Evolutionary conservation across 1,140 invertebrate genomes (phyloP), one percentile per base, ranked within the genome.

Genomic region (Micrasema longulum): DNA sequence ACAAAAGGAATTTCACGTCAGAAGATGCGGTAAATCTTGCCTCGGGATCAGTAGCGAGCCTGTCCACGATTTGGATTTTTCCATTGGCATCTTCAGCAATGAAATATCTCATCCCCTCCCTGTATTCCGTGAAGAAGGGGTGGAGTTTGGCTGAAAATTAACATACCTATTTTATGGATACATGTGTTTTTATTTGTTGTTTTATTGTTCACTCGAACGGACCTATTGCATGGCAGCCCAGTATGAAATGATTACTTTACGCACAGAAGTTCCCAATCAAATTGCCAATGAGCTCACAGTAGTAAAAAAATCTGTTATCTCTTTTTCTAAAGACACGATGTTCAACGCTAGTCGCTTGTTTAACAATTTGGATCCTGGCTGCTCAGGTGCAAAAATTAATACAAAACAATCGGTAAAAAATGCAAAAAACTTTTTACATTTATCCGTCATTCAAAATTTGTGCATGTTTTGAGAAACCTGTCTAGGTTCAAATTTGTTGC

Each of bases 81-180:
- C 69, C 72, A 65, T 73, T 14, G 43, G 55, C 50, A 18, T 67
- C 72, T 3, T 53, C 26, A 2, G 48, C 63, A 4, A 68, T 50
- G 45, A 72, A 72, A 45, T 65, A 75, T 41, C 74, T 64, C 48
- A 72, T 57, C 10, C 70, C 70, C 38, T 75, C 74, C 45, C 52
- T 62, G 52, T 75, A 75, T 36, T 43, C 12, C 7, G 65, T 41
- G 45, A 73, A 69, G 23, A 23, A 16, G 22, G 66, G 62, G n/a
- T 62, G 53, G 14, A 69, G 18, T 2, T 22, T n/a, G 18, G 48
- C 45, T 66, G 26, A 14, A 14, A 52, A 38, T 38, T n/a, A 38
- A 52, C 35, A 66, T 14, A 65, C 7, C 7, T 31, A 48, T 14
- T 14, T n/a, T n/a, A n/a, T n/a, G n/a, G n/a, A n/a, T n/a, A n/a